Base-by-base conservation (phyloP, 1,140 invertebrate genomes). In the Drosophila fuyamai region DNA sequence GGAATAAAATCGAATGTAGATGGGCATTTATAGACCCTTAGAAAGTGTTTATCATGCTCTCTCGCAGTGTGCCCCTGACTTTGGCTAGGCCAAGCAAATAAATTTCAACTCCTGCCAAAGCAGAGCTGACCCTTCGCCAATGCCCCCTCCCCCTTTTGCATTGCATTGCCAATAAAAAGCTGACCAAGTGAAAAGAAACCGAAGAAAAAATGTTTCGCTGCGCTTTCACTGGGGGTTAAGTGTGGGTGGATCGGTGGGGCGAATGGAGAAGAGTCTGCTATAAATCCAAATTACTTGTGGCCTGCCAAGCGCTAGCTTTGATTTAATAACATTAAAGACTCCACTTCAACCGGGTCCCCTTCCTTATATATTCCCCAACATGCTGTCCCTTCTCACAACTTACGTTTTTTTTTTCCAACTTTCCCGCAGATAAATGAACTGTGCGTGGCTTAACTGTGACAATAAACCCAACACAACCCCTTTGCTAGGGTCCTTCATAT, bases 201-300 rank as follows among this genome's bases (percentile, higher is more conserved):
- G 23, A 40, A 35, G 14, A 32, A 54, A 53, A 62, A 78, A 55
- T 55, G 55, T 75, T 76, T 75, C 41, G 57, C 48, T 78, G 74
- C 76, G 68, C 50, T 73, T 62, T 62, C 46, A 56, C 36, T 73
- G 43, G 18, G 46, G 36, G 10, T 27, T 27, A 57, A 68, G 48
- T 55, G 62, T 14, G 48, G 43, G 66, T 23, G 41, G 5, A 44
- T 63, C 57, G 51, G 38, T 29, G 60, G 40, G 13, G 14, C 29
- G 40, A 16, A 23, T 27, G 44, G 13, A 40, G 16, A 14, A 16
- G 23, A 18, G 29, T 79, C 55, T 44, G 68, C 76, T 79, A 79
- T 79, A 79, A 79, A 79, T 79, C 61, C 77, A 61, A 79, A 79
- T 79, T 79, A 79, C 68, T 79, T 79, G 77, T 79, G 77, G 70